phyloP scores from a whole-genome alignment of 2,797 vertebrate genomes.

The Petrocephalus sullivani region DNA sequence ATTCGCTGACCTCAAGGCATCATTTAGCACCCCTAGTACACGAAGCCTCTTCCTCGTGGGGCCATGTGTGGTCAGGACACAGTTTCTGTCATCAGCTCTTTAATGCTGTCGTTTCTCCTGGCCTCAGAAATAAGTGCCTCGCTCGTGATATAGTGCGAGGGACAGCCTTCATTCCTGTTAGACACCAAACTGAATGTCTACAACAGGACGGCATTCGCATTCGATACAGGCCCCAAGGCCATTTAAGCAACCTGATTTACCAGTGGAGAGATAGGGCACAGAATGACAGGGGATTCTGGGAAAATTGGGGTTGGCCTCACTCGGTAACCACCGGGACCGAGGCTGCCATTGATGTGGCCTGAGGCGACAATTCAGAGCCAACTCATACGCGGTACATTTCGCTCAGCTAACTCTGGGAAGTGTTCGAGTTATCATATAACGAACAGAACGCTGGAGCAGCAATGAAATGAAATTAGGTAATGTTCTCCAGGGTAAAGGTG shows the following conservation, averaged over 20 bases:
- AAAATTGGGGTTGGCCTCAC: background rate
- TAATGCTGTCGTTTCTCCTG: background rate
- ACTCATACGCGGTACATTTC: background rate
- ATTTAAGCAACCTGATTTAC: background rate
- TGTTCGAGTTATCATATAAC: background rate
- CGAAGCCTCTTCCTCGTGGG: background rate
- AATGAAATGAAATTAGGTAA: background rate
- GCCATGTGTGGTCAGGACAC: background rate
- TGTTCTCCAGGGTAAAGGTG: background rate
- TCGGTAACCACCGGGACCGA: background rate
- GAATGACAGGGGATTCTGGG: background rate
- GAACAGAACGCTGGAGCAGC: background rate
- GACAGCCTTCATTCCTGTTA: background rate
- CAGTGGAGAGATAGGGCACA: background rate
- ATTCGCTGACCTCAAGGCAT: background rate
- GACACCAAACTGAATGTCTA: background rate
- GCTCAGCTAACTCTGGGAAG: constrained; percentile 1
- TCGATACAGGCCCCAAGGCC: background rate
- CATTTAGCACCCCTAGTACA: background rate
- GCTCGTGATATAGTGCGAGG: background rate
- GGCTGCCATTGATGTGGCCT: background rate
- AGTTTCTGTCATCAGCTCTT: constrained; percentile 3
- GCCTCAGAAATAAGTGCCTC: background rate
- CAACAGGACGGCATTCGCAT: background rate
- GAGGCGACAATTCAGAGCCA: background rate